A percentile compares a stretch with the other conserved stretches of the same genome.
Conservation (phyloP, 2,113 vertebrate genomes). For the Pterophyllum scalare region DNA sequence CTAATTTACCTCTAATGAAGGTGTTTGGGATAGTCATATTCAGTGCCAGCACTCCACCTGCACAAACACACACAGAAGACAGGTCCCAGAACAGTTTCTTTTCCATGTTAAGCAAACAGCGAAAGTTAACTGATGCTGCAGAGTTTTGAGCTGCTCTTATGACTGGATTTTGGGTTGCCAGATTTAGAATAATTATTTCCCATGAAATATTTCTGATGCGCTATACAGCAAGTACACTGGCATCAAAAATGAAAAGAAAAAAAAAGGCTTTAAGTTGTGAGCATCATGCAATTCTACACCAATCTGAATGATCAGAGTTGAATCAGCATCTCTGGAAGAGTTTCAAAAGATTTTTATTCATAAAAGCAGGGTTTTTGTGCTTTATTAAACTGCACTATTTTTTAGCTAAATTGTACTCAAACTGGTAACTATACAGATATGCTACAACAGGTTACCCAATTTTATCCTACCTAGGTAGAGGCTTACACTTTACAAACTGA, state of each 20-base stretch:
- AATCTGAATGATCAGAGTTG: background rate
- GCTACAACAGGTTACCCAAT: background rate
- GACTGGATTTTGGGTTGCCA: background rate
- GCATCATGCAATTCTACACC: background rate
- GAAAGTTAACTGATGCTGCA: background rate
- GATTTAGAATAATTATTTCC: background rate
- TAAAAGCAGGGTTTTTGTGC: too few species aligned
- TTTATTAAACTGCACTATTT: too few species aligned
- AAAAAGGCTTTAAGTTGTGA: too few species aligned
- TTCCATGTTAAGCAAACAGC: background rate
- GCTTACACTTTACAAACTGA: background rate
- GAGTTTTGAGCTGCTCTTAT: background rate
- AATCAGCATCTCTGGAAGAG: background rate
- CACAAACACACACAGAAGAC: background rate
- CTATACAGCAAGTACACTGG: background rate
- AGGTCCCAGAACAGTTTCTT: background rate
- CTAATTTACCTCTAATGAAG: constrained; percentile 84
- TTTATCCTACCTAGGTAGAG: background rate
- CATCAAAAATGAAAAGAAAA: background rate
- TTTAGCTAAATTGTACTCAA: background rate
- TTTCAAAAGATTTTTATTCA: background rate
- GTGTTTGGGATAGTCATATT: constrained; percentile 90
- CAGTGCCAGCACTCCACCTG: constrained; percentile 86
- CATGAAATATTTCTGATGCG: background rate
- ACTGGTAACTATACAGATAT: background rate